A percentile compares a stretch with the other conserved stretches of the same genome.
Evolutionary conservation across 2,888 invertebrate species (phyloP).

Genomic region (Diogma glabrata): DNA sequence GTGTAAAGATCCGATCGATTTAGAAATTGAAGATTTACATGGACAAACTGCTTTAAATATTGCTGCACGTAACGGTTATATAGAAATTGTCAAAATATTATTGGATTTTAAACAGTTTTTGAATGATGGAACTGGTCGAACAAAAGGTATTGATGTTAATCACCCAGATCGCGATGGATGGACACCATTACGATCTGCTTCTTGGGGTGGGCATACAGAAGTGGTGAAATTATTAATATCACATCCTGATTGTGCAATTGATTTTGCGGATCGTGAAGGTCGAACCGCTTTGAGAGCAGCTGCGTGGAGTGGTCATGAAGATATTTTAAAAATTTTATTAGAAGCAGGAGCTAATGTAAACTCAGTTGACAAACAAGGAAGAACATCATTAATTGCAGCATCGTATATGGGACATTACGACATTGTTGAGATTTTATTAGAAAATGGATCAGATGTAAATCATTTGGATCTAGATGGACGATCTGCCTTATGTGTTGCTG

Average conservation of each 20-base stretch:
- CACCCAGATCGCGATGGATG: conserved; percentile 77
- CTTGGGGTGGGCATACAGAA: conserved; percentile 92
- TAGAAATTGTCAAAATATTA: conserved; percentile 55
- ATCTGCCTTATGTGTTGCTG: conserved; percentile 79
- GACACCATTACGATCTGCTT: conserved; percentile 84
- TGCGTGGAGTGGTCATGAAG: conserved; percentile 89
- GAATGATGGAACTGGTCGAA: conserved; percentile 31
- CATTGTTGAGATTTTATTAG: conserved; percentile 71
- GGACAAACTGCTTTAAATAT: conserved; percentile 81
- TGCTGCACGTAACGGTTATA: conserved; percentile 68
- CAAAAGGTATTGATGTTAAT: conserved; percentile 54
- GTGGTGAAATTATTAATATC: conserved; percentile 69
- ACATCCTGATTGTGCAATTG: conserved; percentile 64
- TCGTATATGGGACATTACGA: conserved; percentile 95
- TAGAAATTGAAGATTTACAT: conserved; percentile 57
- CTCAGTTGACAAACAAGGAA: conserved; percentile 76
- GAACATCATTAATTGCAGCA: conserved; percentile 88
- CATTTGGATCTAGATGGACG: conserved; percentile 80
- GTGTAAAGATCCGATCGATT: conserved; percentile 33
- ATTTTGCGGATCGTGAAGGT: conserved; percentile 77
- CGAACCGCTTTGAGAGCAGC: conserved; percentile 83
- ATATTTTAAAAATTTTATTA: conserved; percentile 62
- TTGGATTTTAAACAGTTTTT: conserved; percentile 30
- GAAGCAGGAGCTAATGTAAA: conserved; percentile 70
- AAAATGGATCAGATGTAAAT: conserved; percentile 71